Conservation (phyloP, 2,888 invertebrate species). For the Cephus pygmeus region DNA sequence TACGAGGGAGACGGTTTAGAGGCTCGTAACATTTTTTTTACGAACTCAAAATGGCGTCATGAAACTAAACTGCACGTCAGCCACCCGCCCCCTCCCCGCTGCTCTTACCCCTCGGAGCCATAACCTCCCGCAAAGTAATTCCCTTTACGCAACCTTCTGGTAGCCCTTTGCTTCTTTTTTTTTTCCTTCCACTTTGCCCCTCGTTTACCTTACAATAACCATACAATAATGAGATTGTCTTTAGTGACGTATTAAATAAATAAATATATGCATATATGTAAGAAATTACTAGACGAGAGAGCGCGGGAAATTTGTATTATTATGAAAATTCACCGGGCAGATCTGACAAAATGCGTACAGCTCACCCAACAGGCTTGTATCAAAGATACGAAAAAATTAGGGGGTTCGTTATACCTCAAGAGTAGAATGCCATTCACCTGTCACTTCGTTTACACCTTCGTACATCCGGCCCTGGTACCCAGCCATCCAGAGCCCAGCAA, state of each 20-base stretch:
- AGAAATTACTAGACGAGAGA: not conserved
- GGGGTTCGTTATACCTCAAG: conserved; percentile 29
- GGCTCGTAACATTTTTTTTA: conserved; percentile 20
- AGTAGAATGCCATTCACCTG: conserved; percentile 43
- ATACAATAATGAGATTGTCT: not conserved
- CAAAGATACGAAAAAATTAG: not conserved
- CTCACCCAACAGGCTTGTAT: not conserved
- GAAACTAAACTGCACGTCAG: conserved; percentile 19
- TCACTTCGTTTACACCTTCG: conserved; percentile 30
- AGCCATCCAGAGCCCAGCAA: conserved; percentile 1
- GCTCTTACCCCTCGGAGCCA: not conserved
- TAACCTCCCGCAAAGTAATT: not conserved
- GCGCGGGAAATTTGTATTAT: not conserved
- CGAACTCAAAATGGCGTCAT: conserved; percentile 23
- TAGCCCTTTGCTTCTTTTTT: not conserved
- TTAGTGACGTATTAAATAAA: not conserved
- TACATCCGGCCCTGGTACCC: conserved; percentile 17
- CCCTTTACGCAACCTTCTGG: not conserved
- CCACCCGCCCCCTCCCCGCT: not conserved
- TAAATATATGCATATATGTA: not conserved
- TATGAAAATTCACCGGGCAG: not conserved
- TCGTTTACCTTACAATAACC: not conserved
- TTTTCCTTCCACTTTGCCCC: not conserved
- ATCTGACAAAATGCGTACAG: too few relatives aligned
- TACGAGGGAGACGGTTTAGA: not conserved